Evolutionary conservation across 2,113 vertebrate species (phyloP).

Genomic region (Larimichthys polyactis): DNA sequence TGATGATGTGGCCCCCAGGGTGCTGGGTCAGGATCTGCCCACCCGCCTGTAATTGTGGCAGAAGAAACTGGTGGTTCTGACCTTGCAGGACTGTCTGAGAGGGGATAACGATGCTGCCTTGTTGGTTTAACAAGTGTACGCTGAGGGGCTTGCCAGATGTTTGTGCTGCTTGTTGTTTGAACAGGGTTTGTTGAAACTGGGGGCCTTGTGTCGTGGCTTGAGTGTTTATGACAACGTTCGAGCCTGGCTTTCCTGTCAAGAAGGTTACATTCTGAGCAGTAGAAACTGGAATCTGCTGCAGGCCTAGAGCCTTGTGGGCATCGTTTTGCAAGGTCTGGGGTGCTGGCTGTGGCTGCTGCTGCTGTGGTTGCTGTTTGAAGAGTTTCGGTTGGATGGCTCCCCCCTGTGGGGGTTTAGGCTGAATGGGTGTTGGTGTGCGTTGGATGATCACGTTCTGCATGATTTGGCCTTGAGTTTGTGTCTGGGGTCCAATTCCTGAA

Average conservation of each 20-base stretch:
- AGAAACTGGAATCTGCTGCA: conserved; percentile 87
- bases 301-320: conserved; percentile 83
- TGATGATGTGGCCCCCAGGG: conserved; percentile 88
- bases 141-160: conserved; percentile 92
- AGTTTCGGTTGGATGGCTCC: conserved; percentile 92
- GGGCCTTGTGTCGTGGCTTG: conserved; percentile 81
- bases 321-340: conserved; percentile 89
- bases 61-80: conserved; percentile 94
- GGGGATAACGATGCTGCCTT: conserved; percentile 94
- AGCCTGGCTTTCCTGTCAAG: conserved; percentile 89
- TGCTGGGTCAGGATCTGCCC: conserved; percentile 92
- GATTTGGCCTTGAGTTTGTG: conserved; percentile 86
- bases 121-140: conserved; percentile 93
- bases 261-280: conserved; percentile 92
- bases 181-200: conserved; percentile 88
- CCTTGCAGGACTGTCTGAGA: conserved; percentile 91
- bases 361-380: conserved; percentile 84
- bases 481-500: conserved; percentile 77
- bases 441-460: conserved; percentile 96
- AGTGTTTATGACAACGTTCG: conserved; percentile 91
- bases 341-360: conserved; percentile 76
- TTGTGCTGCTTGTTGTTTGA: conserved; percentile 86
- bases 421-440: conserved; percentile 95
- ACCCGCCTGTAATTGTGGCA: conserved; percentile 89
- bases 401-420: conserved; percentile 91